phyloP scores from a whole-genome alignment of 2,888 invertebrate species.

The Aphodius sticticus region DNA sequence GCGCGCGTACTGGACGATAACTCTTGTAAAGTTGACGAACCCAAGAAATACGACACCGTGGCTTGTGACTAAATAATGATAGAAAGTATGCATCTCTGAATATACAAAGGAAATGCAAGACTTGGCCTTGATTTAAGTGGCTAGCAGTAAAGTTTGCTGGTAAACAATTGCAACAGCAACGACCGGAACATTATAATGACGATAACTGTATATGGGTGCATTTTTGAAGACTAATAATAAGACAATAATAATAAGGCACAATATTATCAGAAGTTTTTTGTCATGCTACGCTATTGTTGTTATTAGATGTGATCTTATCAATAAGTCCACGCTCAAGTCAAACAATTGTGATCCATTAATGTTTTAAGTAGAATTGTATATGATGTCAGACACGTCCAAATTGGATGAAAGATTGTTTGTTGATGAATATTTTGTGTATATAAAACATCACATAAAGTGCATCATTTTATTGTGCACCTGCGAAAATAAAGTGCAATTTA shows the following conservation, averaged over 20 bases:
- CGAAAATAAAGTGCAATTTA: too few species aligned
- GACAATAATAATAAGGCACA: background rate
- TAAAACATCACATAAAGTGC: too few species aligned
- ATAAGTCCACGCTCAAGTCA: too few species aligned
- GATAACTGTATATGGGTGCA: background rate
- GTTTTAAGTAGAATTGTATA: too few species aligned
- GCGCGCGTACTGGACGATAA: background rate
- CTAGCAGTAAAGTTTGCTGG: background rate
- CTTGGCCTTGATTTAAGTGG: background rate
- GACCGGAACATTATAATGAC: background rate
- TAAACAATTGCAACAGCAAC: background rate
- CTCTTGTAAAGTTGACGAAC: background rate
- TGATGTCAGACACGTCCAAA: too few species aligned
- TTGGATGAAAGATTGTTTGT: too few species aligned
- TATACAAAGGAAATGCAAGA: background rate
- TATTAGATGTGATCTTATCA: too few species aligned
- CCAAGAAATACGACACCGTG: background rate
- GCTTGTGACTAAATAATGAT: background rate
- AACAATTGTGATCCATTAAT: too few species aligned
- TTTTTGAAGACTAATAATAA: background rate
- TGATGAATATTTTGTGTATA: too few species aligned
- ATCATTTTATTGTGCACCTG: too few species aligned
- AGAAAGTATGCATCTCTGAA: background rate
- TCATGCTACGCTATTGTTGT: background rate
- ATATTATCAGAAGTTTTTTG: background rate